Evolutionary conservation across 2,797 vertebrate species (phyloP).

Genomic region (Epinephelus awoara): DNA sequence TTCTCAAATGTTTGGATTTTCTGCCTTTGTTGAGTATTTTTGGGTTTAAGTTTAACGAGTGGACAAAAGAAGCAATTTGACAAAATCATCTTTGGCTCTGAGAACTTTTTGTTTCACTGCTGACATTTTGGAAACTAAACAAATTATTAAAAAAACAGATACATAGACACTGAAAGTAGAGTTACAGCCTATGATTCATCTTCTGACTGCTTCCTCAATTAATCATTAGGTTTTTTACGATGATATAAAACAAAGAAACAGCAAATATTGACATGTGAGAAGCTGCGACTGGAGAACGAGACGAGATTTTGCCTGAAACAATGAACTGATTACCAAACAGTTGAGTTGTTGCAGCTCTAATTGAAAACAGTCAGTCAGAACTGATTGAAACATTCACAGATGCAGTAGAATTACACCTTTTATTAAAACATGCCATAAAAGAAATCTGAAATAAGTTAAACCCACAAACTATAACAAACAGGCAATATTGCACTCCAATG

Average conservation of each 20-base stretch:
- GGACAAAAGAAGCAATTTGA: no score
- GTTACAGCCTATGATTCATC: no score
- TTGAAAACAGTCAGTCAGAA: neutral
- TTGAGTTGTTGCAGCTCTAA: neutral
- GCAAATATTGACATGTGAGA: neutral
- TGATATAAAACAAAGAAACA: neutral
- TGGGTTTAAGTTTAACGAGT: no score
- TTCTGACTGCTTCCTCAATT: no score
- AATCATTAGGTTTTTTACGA: neutral
- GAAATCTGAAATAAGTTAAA: slow-evolving; percentile 71
- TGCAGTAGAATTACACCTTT: slow-evolving; percentile 57
- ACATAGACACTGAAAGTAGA: no score
- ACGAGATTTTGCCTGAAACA: neutral
- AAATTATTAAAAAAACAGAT: no score
- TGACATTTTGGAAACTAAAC: no score
- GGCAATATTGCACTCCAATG: slow-evolving; percentile 73
- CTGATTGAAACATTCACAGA: neutral
- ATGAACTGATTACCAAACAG: neutral
- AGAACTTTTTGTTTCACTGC: no score
- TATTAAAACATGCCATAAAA: slow-evolving; percentile 81
- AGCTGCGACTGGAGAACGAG: neutral
- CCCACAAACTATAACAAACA: slow-evolving; percentile 57
- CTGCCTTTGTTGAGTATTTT: no score
- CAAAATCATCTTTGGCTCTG: no score
- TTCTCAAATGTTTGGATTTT: no score